Percentiles rank a stretch among this genome's conserved stretches.
Evolutionary conservation across 2,113 vertebrate genomes (phyloP).

Genomic region (Brienomyrus brachyistius): DNA sequence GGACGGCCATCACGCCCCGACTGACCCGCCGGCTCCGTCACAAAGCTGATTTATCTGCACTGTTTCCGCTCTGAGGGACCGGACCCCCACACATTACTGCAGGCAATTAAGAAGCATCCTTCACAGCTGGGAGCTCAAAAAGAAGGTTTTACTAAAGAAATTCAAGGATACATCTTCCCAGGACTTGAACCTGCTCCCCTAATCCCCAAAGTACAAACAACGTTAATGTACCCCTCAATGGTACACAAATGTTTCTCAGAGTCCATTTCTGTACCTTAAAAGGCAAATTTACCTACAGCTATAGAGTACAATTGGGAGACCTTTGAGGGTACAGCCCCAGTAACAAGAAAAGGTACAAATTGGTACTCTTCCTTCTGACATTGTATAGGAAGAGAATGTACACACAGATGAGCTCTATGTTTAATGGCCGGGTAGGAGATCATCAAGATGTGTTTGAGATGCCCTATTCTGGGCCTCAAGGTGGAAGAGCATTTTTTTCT

Average conservation of each 20-base stretch:
- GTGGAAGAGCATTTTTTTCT: neutral
- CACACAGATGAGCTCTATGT: neutral
- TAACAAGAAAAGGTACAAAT: no score
- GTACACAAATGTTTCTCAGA: no score
- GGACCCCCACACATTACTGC: neutral
- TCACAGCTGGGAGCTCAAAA: neutral
- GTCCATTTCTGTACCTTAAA: no score
- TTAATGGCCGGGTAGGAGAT: neutral
- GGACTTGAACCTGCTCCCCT: neutral
- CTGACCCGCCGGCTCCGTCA: neutral
- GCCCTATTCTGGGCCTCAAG: neutral
- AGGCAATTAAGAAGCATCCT: neutral
- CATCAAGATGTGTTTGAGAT: neutral
- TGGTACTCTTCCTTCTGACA: no score
- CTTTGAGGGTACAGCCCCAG: no score
- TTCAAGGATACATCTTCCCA: neutral
- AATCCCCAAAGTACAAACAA: neutral
- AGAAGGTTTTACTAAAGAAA: neutral
- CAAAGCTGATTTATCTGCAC: neutral
- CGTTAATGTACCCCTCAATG: no score
- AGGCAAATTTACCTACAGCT: no score
- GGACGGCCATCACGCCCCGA: neutral
- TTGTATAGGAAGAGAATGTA: neutral
- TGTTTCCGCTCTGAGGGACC: neutral
- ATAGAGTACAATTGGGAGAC: no score